Evolutionary conservation across 1,140 invertebrate genomes (phyloP).

Genomic region (Papilio aristodemus): DNA sequence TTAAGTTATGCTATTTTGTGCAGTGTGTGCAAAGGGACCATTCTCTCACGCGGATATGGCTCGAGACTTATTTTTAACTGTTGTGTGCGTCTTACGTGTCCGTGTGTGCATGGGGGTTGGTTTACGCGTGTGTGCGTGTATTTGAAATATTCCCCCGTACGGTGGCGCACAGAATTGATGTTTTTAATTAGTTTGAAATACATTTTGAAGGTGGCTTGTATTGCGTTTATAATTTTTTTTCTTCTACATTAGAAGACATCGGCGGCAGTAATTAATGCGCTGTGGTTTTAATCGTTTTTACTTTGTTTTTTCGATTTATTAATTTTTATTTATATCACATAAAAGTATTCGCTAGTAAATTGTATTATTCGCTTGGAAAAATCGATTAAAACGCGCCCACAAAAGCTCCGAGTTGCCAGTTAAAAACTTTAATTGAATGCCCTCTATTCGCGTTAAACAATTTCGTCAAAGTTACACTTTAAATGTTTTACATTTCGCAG

Average conservation of each 20-base stretch:
- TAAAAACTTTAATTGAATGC: slow-evolving; percentile 67
- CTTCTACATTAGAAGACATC: slow-evolving; percentile 49
- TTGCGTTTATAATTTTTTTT: slow-evolving; percentile 55
- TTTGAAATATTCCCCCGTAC: slow-evolving; percentile 69
- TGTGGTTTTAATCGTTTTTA: slow-evolving; percentile 20
- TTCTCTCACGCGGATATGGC: slow-evolving; percentile 66
- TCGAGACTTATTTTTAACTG: slow-evolving; percentile 66
- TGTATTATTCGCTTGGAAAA: neutral
- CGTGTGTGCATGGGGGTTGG: slow-evolving; percentile 51
- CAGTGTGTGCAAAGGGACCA: slow-evolving; percentile 40
- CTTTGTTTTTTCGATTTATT: slow-evolving; percentile 21
- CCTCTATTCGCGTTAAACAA: slow-evolving; percentile 58
- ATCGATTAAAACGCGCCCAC: neutral
- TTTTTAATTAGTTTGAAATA: slow-evolving; percentile 77
- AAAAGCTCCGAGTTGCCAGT: slow-evolving; percentile 23
- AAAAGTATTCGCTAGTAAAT: neutral
- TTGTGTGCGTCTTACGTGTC: slow-evolving; percentile 54
- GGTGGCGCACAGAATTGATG: slow-evolving; percentile 69
- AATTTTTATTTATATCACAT: neutral
- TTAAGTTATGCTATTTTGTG: slow-evolving; percentile 41
- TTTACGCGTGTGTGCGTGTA: slow-evolving; percentile 54
- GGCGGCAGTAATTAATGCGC: slow-evolving; percentile 38
- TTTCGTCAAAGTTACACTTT: slow-evolving; percentile 64
- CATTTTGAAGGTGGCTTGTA: slow-evolving; percentile 67
- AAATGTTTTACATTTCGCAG: slow-evolving; percentile 43